Evolutionary conservation across 2,888 invertebrate genomes (phyloP).

Genomic region (Eupithecia pulchellata): DNA sequence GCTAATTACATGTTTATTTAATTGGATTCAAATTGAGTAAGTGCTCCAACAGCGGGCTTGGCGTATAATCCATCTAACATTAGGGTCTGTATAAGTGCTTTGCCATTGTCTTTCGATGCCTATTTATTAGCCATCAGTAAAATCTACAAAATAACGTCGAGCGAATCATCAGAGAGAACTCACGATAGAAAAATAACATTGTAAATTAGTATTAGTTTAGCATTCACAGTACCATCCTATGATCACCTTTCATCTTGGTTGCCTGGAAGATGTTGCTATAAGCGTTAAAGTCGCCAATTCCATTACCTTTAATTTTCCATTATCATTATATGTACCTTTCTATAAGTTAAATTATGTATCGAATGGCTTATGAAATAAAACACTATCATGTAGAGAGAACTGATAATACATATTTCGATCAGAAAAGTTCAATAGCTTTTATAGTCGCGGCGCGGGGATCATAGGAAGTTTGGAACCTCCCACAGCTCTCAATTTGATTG

Average conservation of each 20-base stretch:
- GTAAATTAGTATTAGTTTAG: too few species aligned
- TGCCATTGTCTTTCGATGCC: slow-evolving; percentile 6
- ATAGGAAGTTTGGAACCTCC: neutral
- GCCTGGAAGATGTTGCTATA: too few species aligned
- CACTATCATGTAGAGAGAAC: neutral
- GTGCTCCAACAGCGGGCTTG: slow-evolving; percentile 32
- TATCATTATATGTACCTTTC: too few species aligned
- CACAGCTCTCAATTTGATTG: slow-evolving; percentile 6
- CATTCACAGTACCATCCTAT: too few species aligned
- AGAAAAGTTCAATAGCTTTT: neutral
- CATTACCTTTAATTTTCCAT: too few species aligned
- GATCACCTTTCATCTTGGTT: too few species aligned
- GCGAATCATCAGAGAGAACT: neutral
- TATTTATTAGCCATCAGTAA: neutral
- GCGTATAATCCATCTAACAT: slow-evolving; percentile 29
- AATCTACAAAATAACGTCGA: neutral
- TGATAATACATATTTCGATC: neutral
- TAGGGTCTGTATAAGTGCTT: neutral
- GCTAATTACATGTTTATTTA: slow-evolving; percentile 58
- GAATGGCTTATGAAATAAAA: too few species aligned
- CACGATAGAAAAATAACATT: neutral
- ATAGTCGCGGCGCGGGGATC: neutral
- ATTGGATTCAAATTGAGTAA: slow-evolving; percentile 52
- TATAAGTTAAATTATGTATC: too few species aligned
- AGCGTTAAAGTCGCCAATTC: too few species aligned